Evolutionary conservation across 2,113 vertebrate genomes (phyloP), one percentile per base, ranked within the genome.

Genomic region (Holacanthus passer): DNA sequence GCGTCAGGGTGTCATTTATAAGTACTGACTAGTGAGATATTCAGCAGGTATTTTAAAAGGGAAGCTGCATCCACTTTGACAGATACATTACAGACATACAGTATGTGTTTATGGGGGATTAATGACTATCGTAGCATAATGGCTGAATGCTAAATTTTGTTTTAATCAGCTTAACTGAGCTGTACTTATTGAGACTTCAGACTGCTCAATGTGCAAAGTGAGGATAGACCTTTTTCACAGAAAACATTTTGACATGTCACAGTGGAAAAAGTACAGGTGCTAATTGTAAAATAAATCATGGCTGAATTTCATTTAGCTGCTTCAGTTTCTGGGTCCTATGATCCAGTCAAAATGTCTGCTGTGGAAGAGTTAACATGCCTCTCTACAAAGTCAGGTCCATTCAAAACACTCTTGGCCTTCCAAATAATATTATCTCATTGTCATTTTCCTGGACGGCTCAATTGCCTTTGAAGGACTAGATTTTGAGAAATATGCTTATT

Each of bases 91-190:
- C n/a, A n/a, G n/a, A n/a, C n/a, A n/a, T n/a, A n/a, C n/a, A n/a
- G n/a, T n/a, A n/a, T n/a, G n/a, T n/a, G 81, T 82, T 81, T 67
- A 71, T 19, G 41, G 31, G 55, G 73, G 74, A 86, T 87, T 88
- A 81, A 78, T 78, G 52, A 79, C 79, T 76, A 81, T 70, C 75
- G 80, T 69, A 66, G 62, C 41, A 67, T 70, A 48, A 79, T 69
- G 76, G 66, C 56, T 66, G 43, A 75, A 73, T 60, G 70, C 70
- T 73, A 56, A 5, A 82, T 86, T 62, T 66, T 43, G 64, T 78
- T 73, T 63, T 83, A 82, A 83, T 89, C 82, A 74, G 76, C 68
- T 80, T 87, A 81, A 39, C 77, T 82, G 27, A 55, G 66, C 77
- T 64, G 24, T 71, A 68, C 53, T 31, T 75, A 60, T 73, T 70